Conservation (phyloP, 35 echinoderm and acorn worm species). For the Ptychodera flava region DNA sequence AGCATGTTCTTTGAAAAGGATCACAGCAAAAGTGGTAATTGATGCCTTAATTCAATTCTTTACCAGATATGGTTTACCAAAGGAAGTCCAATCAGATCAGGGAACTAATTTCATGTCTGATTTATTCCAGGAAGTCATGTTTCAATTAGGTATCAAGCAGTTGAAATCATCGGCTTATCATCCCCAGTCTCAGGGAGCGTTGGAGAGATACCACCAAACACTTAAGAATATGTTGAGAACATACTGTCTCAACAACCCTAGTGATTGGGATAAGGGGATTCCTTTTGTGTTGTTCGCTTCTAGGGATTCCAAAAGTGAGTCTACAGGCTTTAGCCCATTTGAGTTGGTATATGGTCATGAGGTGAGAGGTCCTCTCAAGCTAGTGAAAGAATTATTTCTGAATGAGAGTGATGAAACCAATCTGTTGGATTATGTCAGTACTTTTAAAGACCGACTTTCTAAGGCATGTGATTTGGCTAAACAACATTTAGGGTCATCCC, state of each 20-base stretch:
- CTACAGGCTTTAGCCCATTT: slow-evolving; percentile 62
- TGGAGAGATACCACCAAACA: slow-evolving; percentile 61
- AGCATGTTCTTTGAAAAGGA: slow-evolving; percentile 48
- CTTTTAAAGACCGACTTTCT: slow-evolving; percentile 40
- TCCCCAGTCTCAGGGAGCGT: slow-evolving; percentile 46
- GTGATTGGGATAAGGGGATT: slow-evolving; percentile 55
- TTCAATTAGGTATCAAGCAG: slow-evolving; percentile 36
- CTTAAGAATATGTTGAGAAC: slow-evolving; percentile 48
- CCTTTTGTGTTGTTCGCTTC: slow-evolving; percentile 44
- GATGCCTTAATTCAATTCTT: slow-evolving; percentile 58
- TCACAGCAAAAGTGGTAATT: slow-evolving; percentile 32
- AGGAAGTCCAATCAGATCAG: slow-evolving; percentile 55
- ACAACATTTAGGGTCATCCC: slow-evolving; percentile 28
- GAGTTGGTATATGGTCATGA: slow-evolving; percentile 56
- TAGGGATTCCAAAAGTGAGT: slow-evolving; percentile 31
- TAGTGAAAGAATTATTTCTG: slow-evolving; percentile 59
- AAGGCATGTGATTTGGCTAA: slow-evolving; percentile 41
- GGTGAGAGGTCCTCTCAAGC: slow-evolving; percentile 64
- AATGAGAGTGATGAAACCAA: slow-evolving; percentile 10
- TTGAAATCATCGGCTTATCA: slow-evolving; percentile 51
- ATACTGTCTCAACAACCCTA: slow-evolving; percentile 32
- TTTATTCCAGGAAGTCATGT: slow-evolving; percentile 52
- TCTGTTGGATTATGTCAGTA: slow-evolving; percentile 60
- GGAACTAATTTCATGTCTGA: slow-evolving; percentile 60
- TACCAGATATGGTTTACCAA: slow-evolving; percentile 54